Conservation (phyloP, 2,888 invertebrate genomes). For the Escarpia spicata region DNA sequence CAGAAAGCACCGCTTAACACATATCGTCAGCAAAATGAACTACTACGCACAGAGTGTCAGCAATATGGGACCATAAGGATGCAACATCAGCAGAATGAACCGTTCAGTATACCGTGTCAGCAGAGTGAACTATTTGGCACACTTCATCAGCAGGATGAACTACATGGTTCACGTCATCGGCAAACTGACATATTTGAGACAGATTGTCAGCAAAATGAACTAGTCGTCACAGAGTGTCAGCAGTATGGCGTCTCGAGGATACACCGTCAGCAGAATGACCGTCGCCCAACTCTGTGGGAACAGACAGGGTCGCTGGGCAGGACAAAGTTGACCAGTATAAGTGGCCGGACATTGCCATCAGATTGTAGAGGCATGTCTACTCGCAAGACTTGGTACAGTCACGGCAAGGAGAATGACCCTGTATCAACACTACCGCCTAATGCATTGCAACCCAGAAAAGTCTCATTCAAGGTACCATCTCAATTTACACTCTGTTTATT, state of each 20-base stretch:
- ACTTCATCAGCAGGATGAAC: neutral
- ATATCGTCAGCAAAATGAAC: neutral
- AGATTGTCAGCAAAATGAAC: neutral
- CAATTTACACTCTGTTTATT: no score
- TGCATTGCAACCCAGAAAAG: neutral
- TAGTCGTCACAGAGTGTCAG: neutral
- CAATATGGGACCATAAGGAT: neutral
- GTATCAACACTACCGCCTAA: neutral
- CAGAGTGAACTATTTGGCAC: neutral
- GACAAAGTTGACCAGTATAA: neutral
- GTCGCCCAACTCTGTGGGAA: neutral
- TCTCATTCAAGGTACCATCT: neutral
- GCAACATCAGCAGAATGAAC: neutral
- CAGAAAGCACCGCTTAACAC: neutral
- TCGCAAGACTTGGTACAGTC: neutral
- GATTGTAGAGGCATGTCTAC: neutral
- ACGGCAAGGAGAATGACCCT: neutral
- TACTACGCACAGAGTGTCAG: neutral
- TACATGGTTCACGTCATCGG: neutral
- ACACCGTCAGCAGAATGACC: neutral
- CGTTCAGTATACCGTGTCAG: neutral
- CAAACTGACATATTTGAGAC: neutral
- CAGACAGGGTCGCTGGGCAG: neutral
- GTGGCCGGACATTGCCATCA: neutral
- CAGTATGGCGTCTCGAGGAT: neutral